Evolutionary conservation across 2,888 invertebrate genomes (phyloP), one percentile per base, ranked within the genome.

Genomic region (Lithophane socia): DNA sequence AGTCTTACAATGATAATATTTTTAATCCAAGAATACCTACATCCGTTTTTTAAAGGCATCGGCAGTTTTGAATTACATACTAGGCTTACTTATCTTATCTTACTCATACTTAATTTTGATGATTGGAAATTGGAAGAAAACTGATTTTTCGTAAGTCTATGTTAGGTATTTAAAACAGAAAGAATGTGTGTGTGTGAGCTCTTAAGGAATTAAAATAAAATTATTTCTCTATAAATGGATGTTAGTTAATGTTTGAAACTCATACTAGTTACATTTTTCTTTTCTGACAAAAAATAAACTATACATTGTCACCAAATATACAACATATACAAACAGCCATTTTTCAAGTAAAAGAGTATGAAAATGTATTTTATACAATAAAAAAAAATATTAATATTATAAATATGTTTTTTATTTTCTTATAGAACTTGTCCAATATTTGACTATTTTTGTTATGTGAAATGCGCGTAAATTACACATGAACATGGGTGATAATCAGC

Each of bases 331-430:
- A 71, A 58, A 56, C 29, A 54, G 24, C n/a, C 67, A 72, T 21
- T 42, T 52, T 80, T 47, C 10, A 67, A 70, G n/a, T 56, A 72
- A 65, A 64, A 63, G 0, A 73, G 70, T 54, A 37, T 37, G 29
- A 63, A 58, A 65, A 78, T 70, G 66, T 63, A 73, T 69, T 77
- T 24, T 16, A 82, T 69, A 77, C 49, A 77, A 76, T 37, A 37
- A n/a, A 42, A 2, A 49, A 63, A 47, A 54, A 18, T 8, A 78
- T 66, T 37, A 42, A 24, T 56, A 44, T 21, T 64, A 29, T 49
- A 12, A 52, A 37, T 21, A 37, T 37, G 16, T n/a, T 44, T 65
- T 60, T 60, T 60, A n/a, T 60, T 60, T 60, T 68, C 49, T 5
- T 56, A 66, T 21, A 72, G 13, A 69, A 73, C 44, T 69, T 73